These are phyloP conservation scores for Propithecus perrieri DNA, from an alignment of 2,797 vertebrate species.

Conservation along the genomic window DNA sequence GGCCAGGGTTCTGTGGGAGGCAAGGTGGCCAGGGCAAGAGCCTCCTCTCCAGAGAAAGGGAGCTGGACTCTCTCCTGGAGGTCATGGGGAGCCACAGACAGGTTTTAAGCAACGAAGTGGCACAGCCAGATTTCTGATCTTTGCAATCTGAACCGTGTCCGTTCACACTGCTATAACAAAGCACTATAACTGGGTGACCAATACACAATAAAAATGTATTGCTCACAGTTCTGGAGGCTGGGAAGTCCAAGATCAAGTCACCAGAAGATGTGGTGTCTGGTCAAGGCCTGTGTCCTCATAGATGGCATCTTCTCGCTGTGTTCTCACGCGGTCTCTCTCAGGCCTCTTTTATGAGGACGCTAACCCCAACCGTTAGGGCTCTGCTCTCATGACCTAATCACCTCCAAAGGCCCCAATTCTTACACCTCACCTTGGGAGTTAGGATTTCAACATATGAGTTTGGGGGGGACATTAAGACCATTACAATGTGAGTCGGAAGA, in stretches of 20 bases:
- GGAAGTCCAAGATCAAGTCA: neutral
- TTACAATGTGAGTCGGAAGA: neutral
- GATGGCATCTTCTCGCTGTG: rapidly evolving
- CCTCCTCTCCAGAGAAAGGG: neutral
- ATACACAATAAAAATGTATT: no score
- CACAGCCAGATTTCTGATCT: neutral
- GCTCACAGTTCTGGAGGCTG: neutral
- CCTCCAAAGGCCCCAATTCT: neutral
- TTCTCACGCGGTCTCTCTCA: neutral
- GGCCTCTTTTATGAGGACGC: neutral
- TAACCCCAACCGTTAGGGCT: neutral
- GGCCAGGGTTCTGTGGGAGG: neutral
- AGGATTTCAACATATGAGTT: neutral
- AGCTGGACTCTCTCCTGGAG: neutral
- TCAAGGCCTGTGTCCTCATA: neutral
- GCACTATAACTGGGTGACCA: neutral
- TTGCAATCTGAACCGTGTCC: neutral
- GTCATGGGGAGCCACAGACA: neutral
- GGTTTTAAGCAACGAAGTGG: neutral
- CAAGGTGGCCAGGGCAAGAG: neutral
- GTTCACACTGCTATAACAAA: neutral
- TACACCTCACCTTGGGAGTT: neutral
- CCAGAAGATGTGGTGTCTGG: neutral
- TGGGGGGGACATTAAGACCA: neutral
- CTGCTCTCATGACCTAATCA: neutral